Conservation (phyloP, 2,888 invertebrate genomes). For the Amblyjoppa fuscipennis region DNA sequence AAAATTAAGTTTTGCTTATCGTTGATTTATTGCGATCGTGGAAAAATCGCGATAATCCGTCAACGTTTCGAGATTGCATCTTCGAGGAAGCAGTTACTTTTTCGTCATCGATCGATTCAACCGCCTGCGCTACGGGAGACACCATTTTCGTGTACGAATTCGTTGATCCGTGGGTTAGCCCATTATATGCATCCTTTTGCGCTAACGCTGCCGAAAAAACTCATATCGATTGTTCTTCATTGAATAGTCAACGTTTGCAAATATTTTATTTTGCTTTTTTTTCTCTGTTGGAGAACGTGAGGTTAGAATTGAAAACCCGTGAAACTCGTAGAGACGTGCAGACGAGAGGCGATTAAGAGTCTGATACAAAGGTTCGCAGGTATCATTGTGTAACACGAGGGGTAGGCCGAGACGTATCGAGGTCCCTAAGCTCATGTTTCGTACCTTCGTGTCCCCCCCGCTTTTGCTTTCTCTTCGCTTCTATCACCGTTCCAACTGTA, state of each 20-base stretch:
- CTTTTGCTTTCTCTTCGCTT: slow-evolving; percentile 1
- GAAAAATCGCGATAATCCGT: not conserved
- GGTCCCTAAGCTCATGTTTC: slow-evolving; percentile 60
- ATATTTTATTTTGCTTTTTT: not conserved
- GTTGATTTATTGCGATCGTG: not conserved
- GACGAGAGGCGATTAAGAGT: slow-evolving; percentile 29
- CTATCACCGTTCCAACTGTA: slow-evolving; percentile 9
- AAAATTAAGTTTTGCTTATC: not conserved
- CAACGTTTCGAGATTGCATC: not conserved
- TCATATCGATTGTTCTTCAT: not conserved
- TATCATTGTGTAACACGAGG: slow-evolving; percentile 59
- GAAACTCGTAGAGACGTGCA: slow-evolving; percentile 1
- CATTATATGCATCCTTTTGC: not conserved
- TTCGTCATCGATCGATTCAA: slow-evolving; percentile 11
- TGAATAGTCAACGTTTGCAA: not conserved
- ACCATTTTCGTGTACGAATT: not conserved
- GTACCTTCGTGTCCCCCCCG: slow-evolving; percentile 5
- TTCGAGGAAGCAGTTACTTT: not conserved
- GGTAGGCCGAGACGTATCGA: slow-evolving; percentile 56
- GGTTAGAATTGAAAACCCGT: slow-evolving; percentile 16
- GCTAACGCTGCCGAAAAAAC: not conserved
- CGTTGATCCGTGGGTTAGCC: not conserved
- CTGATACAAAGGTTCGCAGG: slow-evolving; percentile 50
- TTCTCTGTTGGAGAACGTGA: not conserved
- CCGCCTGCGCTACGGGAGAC: not conserved